Conservation (phyloP, 2,888 invertebrate genomes). For the Chymomyza amoena region DNA sequence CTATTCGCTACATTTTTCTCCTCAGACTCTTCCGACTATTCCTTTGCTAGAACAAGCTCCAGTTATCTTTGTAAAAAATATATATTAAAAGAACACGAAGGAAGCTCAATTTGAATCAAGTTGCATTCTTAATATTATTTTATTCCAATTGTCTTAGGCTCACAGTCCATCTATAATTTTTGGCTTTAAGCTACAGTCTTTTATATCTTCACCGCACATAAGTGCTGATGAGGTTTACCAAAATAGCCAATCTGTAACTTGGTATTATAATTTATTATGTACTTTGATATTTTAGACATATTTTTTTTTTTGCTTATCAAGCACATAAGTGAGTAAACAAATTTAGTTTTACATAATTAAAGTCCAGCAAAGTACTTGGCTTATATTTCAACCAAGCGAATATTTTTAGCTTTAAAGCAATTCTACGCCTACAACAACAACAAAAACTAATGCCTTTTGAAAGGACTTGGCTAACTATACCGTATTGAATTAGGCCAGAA, state of each 20-base stretch:
- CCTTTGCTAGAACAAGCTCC: no score
- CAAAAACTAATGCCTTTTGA: constrained; percentile 4
- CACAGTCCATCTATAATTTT: no score
- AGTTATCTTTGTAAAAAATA: no score
- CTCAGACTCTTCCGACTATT: no score
- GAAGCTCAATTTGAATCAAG: no score
- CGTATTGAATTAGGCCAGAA: constrained; percentile 18
- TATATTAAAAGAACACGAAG: no score
- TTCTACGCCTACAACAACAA: neutral
- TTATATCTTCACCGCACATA: no score
- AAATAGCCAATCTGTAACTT: neutral
- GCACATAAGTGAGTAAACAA: neutral
- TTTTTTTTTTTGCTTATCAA: neutral
- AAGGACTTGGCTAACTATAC: neutral
- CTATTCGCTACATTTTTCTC: no score
- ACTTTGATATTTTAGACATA: neutral
- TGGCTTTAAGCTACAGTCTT: no score
- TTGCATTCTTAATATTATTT: no score
- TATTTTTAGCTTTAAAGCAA: neutral
- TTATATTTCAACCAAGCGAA: neutral
- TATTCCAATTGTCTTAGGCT: no score
- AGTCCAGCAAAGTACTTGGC: neutral
- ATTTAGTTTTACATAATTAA: neutral
- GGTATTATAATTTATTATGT: neutral
- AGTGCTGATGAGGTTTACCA: no score